A percentile compares a stretch with the other conserved stretches of the same genome.
Conservation (phyloP, 2,797 vertebrate species). For the Phylloscopus collybita region DNA sequence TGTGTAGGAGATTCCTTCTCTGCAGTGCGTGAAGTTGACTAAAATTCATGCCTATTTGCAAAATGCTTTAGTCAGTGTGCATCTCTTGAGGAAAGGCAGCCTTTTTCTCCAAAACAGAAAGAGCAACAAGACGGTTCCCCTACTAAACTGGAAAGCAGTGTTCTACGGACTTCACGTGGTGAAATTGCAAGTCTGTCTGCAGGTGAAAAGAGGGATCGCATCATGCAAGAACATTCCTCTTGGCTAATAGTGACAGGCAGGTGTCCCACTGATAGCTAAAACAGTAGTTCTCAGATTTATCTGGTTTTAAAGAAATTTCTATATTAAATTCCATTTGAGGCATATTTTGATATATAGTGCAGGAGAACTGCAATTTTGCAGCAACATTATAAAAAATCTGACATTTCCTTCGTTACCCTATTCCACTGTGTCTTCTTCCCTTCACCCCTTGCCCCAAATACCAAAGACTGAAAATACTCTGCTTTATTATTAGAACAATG, state of each 20-base stretch:
- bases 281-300: background rate
- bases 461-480: background rate
- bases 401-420: background rate
- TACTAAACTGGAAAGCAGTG: background rate
- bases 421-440: background rate
- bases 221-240: background rate
- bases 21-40: background rate
- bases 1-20: slow-evolving; percentile 14
- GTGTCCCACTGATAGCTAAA: background rate
- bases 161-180: fast-evolving
- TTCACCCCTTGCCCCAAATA: background rate
- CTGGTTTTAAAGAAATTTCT: background rate
- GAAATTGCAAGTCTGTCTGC: background rate
- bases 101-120: background rate
- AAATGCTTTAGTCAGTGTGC: background rate
- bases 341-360: background rate
- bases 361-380: background rate
- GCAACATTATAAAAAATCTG: background rate
- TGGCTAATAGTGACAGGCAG: background rate
- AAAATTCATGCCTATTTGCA: background rate
- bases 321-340: background rate
- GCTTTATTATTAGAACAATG: background rate
- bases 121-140: background rate
- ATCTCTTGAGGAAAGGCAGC: background rate
- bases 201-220: background rate